Evolutionary conservation across 2,888 invertebrate genomes (phyloP), one percentile per base, ranked within the genome.

Genomic region (Pantelozetes paolii): DNA sequence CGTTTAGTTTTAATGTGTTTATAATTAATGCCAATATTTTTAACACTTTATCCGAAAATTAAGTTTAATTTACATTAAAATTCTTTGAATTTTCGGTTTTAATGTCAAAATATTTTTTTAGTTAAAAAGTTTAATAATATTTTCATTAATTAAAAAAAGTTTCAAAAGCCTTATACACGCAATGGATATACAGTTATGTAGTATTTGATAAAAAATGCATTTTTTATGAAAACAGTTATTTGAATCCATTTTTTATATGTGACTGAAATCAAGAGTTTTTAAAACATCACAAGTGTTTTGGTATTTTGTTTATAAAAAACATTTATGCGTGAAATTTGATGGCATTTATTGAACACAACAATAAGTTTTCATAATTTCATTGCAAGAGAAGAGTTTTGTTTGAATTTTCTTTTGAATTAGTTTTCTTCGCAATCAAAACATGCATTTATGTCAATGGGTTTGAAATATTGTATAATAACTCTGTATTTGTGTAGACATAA

Each of bases 381-480:
- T 36, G 36, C 36, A 36, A 36, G 2, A 45, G 18, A 18, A 18
- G 18, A 45, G 45, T 45, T 45, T n/a, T n/a, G n/a, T 45, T 45
- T 45, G 18, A 15, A 11, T 18, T 45, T 45, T 6, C 13, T 18
- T 45, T 45, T 45, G 45, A 6, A 45, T 18, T 45, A 3, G 8
- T 18, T 45, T 11, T 20, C 6, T 8, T 50, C 20, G 20, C 11
- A 20, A 50, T n/a, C n/a, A 50, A 50, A 50, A 64, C 64, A 36
- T 64, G 64, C 64, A 64, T 30, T 64, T 64, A 36, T 64, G 64
- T 64, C 40, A 64, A 36, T 64, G 64, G 64, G 64, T n/a, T n/a
- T 20, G 13, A 64, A 64, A 64, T 11, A 18, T 64, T 28, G 15
- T 64, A 36, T 64, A 64, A n/a, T 11, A 64, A 36, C 30, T 1